Evolutionary conservation across 2,797 vertebrate species (phyloP), one percentile per base, ranked within the genome.

Genomic region (Acropternis orthonyx): DNA sequence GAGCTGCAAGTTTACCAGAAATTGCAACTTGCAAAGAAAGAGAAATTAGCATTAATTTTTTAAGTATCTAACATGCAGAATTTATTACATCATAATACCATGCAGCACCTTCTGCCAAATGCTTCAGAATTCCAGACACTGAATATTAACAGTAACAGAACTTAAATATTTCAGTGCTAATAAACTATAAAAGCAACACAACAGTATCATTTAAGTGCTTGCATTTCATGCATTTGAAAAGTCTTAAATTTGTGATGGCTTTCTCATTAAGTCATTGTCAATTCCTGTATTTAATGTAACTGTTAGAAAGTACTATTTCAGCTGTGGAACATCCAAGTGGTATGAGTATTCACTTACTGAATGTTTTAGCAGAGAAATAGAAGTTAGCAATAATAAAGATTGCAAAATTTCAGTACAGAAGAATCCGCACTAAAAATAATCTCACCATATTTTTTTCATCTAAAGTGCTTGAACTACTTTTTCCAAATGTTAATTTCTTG

Each of bases 91-190:
- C 65, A 41, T 43, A 87, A 54, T 20, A 51, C 14, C 59, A 48
- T 61, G 72, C 37, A 83, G 41, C 24, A 77, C 2, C 11, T 77
- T 36, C 48, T 73, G 63, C 39, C 63, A 91, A 84, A 14, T 67
- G 41, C 65, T 71, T 65, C 10, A 56, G 61, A 91, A 89, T 74
- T 74, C 52, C 68, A 88, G 30, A 43, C 14, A 54, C 11, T 54
- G 34, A 82, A 59, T 92, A 88, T 55, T 73, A 89, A 73, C 36
- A 75, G 34, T 59, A 91, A 69, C 8, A 77, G 18, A 73, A 86
- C 48, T 73, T 56, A 92, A 92, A 73, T 26, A 93, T 75, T 83
- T 76, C 91, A 63, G 23, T 26, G 17, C 46, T 80, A 82, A 85
- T 55, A 82, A 78, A 55, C 56, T 44, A 55, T 27, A 71, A 81